These are phyloP conservation scores for Pinctada fucata DNA, from an alignment of 2,888 invertebrate species.

Conservation along the genomic window DNA sequence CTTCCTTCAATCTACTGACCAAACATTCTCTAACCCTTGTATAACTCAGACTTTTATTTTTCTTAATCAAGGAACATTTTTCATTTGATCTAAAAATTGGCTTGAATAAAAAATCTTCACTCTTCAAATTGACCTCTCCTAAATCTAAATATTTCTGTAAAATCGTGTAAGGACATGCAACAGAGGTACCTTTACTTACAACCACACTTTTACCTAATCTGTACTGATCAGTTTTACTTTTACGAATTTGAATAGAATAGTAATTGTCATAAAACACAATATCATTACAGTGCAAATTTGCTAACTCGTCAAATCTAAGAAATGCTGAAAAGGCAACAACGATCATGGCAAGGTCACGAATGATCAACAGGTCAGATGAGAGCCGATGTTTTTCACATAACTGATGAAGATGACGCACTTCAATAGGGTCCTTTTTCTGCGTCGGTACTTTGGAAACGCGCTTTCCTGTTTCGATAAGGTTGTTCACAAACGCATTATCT, in stretches of 20 bases:
- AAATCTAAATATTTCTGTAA: not conserved
- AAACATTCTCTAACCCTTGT: not conserved
- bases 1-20: not conserved
- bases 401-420: not conserved
- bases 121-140: not conserved
- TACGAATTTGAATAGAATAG: no score
- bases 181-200: constrained; percentile 2
- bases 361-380: not conserved
- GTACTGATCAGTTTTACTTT: no score
- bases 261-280: not conserved
- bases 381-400: not conserved
- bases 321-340: constrained; percentile 1
- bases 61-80: not conserved
- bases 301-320: constrained; percentile 9
- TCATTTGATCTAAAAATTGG: not conserved
- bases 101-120: not conserved
- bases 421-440: not conserved
- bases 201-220: no score
- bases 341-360: constrained; percentile 9
- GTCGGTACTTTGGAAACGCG: not conserved
- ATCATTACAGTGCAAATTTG: not conserved
- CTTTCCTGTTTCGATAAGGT: not conserved
- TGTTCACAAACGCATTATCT: not conserved
- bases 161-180: not conserved
- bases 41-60: not conserved